Conservation (phyloP, 1,140 invertebrate species). For the Hycleus cichorii region DNA sequence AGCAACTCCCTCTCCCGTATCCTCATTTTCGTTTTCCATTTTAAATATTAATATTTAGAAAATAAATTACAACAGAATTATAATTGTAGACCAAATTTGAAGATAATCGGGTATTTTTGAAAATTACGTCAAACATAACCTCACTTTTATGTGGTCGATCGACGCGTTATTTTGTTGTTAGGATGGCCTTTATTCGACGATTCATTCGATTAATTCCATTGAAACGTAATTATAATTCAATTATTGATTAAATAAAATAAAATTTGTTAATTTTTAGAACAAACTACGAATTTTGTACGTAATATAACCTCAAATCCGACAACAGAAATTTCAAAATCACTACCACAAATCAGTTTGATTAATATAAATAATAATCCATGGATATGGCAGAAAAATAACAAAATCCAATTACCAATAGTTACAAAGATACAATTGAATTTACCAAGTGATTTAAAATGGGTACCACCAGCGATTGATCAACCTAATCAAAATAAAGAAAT, state of each 20-base stretch:
- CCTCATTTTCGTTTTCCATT: too few relatives aligned
- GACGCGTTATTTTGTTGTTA: neutral
- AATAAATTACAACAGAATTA: too few relatives aligned
- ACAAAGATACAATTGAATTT: constrained; percentile 20
- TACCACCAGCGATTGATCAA: constrained; percentile 24
- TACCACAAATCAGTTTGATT: constrained; percentile 4
- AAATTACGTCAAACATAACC: too few relatives aligned
- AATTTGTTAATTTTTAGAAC: neutral
- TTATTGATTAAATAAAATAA: neutral
- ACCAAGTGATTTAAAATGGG: constrained; percentile 24
- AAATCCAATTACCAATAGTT: constrained; percentile 19
- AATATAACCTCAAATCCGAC: constrained; percentile 7
- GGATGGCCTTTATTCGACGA: constrained; percentile 3
- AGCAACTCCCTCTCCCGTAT: too few relatives aligned
- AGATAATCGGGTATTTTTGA: too few relatives aligned
- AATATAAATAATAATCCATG: constrained; percentile 20
- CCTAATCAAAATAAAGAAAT: constrained; percentile 15
- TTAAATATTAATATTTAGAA: too few relatives aligned
- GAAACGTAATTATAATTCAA: constrained; percentile 1
- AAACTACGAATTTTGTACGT: neutral
- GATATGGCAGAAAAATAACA: constrained; percentile 29
- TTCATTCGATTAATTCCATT: constrained; percentile 1
- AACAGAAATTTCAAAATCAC: neutral
- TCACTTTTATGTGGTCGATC: too few relatives aligned
- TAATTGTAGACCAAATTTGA: too few relatives aligned